Base-by-base conservation (phyloP, 1,140 invertebrate genomes). In the Heliconius himera region DNA sequence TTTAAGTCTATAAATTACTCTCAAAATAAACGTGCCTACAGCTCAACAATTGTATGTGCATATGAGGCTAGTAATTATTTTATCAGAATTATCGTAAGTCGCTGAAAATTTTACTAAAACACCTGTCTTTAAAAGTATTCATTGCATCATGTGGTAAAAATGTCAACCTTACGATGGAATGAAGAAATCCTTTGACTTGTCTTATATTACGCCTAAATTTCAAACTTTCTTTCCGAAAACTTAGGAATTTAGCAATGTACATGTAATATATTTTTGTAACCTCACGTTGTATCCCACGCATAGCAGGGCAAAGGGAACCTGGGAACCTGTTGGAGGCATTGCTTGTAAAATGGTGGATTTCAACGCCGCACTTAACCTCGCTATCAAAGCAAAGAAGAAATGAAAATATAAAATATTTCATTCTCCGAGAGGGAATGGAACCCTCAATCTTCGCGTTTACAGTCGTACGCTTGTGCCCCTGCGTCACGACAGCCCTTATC, bases 101-200 rank as follows among this genome's bases (percentile, higher is more conserved):
- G 29, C 20, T 75, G 54, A 56, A 60, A 56, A 8, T 73, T 73
- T 49, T 73, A 73, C 72, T 46, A 26, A 22, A 3, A 51, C 41
- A 73, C 72, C 41, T 51, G 41, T 51, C 11, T 49, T 73, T 9
- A 38, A 73, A 51, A 73, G 72, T 38, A 73, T 49, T 38, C n/a
- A 26, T 73, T 73, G 22, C 72, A 73, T 38, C 72, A 26, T 73
- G 18, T 26, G 20, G 20, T 33, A 26, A 81, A 41, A 77, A 76
- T 71, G 66, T 38, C 75, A 29, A 76, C 60, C 60, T 77, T 46
- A 77, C 73, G 26, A 77, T 77, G 20, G 70, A 33, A 77, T 73
- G 46, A 49, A 49, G 76, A 72, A 70, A 77, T 56, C 26, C 38
- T 56, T 66, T 77, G 76, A 73, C 70, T 77, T 36, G 22, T 77